Evolutionary conservation across 2,888 invertebrate genomes (phyloP).

Genomic region (Trisateles emortualis): DNA sequence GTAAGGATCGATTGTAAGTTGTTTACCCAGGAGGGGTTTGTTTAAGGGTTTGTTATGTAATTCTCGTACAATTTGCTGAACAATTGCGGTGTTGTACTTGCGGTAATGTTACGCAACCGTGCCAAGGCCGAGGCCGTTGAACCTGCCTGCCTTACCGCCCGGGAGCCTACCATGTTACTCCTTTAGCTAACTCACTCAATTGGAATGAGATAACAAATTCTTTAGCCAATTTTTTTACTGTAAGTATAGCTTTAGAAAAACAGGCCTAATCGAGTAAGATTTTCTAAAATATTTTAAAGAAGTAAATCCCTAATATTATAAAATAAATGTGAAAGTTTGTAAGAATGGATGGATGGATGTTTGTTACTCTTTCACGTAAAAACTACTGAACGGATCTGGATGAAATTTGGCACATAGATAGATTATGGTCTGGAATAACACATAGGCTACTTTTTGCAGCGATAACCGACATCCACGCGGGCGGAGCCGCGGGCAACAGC

Average conservation of each 20-base stretch:
- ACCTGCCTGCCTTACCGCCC: conserved; percentile 20
- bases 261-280: background rate
- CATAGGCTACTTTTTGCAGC: no score
- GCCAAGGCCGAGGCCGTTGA: conserved; percentile 45
- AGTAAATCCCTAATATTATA: no score
- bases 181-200: conserved; percentile 14
- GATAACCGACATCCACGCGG: no score
- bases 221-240: conserved; percentile 5
- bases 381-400: no score
- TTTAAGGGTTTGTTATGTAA: conserved; percentile 13
- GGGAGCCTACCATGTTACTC: conserved; percentile 13
- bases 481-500: no score
- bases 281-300: background rate
- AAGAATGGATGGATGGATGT: no score
- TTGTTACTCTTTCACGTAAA: no score
- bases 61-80: conserved; percentile 12
- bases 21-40: conserved; percentile 13
- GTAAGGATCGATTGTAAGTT: background rate
- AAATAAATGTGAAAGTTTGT: no score
- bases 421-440: no score
- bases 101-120: conserved; percentile 36
- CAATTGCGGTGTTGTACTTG: conserved; percentile 31
- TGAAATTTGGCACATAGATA: no score
- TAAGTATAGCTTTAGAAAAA: background rate
- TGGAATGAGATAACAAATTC: conserved; percentile 20